Evolutionary conservation across 35 echinoderm and acorn worm genomes (phyloP), one percentile per base, ranked within the genome.

Genomic region (Eucidaris tribuloides): DNA sequence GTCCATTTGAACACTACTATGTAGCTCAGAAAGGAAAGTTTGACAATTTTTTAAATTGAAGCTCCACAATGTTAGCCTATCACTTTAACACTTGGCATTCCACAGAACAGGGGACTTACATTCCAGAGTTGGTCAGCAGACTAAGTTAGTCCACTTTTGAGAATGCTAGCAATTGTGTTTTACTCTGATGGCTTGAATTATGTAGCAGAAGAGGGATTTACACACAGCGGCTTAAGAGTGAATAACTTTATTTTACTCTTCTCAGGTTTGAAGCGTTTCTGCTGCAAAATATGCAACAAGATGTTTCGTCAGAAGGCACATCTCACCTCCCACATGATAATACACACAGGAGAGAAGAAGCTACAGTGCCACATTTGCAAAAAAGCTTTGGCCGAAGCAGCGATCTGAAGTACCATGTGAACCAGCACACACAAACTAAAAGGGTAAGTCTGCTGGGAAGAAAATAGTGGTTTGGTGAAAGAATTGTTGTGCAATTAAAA

Each of bases 301-400:
- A 41, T 60, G 20, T 97, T 97, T 58, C 66, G 94, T 24, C 93
- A 96, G 70, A 96, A 96, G 79, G 78, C 78, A 7, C 93, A 96
- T 56, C 52, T 96, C 23, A 43, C 68, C 9, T 71, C 93, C 11
- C 93, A 96, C 68, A 68, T 82, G 56, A 80, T 91, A 0, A 88
- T 60, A 11, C 93, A 96, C 57, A 91, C 93, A 45, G 93, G 93
- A 29, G 89, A 96, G 83, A 91, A 84, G 48, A 86, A 82, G 17
- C 79, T 96, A 14, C 91, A 96, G 48, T 96, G 93, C 56, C 78
- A 60, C n/a, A 78, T 63, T 52, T 96, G 93, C 81, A 80, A 87
- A 7, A 84, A 79, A 58, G 65, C 42, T 96, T 91, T 80, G 68
- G 40, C 29, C 77, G 88, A 30, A 83, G 83, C 28, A 62, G 82